Evolutionary conservation across 2,888 invertebrate species (phyloP).

Genomic region (Trissoscelio sp.): DNA sequence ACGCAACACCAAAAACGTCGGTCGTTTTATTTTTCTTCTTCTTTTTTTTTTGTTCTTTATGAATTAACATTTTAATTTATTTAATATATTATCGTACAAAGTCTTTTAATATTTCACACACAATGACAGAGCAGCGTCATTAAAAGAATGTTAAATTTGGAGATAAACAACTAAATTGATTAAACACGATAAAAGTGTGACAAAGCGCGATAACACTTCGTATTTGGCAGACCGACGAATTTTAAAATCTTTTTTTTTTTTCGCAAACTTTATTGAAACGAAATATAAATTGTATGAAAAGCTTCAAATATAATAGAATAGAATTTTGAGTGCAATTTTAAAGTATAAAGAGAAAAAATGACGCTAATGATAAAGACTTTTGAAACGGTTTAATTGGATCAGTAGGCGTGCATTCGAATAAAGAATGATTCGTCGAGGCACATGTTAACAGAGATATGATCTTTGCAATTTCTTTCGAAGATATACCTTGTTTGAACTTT

Average conservation of each 20-base stretch:
- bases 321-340: background rate
- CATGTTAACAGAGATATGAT: constrained; percentile 40
- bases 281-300: too few species aligned
- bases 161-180: too few species aligned
- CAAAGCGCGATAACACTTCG: too few species aligned
- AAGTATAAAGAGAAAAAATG: background rate
- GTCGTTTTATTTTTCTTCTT: background rate
- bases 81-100: background rate
- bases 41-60: background rate
- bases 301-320: background rate
- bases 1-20: background rate
- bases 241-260: too few species aligned
- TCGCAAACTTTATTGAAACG: too few species aligned
- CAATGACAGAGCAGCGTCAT: too few species aligned
- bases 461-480: constrained; percentile 39
- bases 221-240: too few species aligned
- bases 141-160: too few species aligned
- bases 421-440: constrained; percentile 34
- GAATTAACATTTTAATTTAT: background rate
- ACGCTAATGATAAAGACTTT: background rate
- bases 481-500: constrained; percentile 56
- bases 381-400: constrained; percentile 34
- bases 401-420: constrained; percentile 36
- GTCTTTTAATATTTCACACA: too few species aligned
- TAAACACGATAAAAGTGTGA: background rate